Evolutionary conservation across 1,140 invertebrate species (phyloP).

Genomic region (Choristoneura fumiferana): DNA sequence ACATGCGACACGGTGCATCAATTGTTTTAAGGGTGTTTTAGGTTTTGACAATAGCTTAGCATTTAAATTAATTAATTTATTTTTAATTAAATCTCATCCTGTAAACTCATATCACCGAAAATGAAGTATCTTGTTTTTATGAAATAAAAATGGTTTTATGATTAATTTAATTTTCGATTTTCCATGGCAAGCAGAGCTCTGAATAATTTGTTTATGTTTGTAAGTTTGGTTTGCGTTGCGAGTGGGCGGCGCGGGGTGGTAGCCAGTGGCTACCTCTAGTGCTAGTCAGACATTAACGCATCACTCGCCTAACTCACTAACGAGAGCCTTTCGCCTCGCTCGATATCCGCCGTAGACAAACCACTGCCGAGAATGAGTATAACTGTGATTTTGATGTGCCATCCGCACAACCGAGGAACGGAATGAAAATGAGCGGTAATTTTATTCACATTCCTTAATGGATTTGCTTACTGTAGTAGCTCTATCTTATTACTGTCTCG

Average conservation of each 20-base stretch:
- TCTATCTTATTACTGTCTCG: constrained; percentile 72
- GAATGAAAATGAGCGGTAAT: constrained; percentile 63
- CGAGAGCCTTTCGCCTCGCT: constrained; percentile 29
- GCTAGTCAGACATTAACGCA: too few relatives aligned
- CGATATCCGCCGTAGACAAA: constrained; percentile 26
- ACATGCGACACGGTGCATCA: too few relatives aligned
- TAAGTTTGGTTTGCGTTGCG: constrained; percentile 24
- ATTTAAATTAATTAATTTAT: too few relatives aligned
- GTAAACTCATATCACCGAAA: too few relatives aligned
- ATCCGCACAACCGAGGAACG: constrained; percentile 59
- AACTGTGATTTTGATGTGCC: constrained; percentile 62
- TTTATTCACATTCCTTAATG: constrained; percentile 70
- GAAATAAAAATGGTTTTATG: too few relatives aligned
- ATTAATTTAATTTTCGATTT: constrained; percentile 51
- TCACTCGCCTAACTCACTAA: constrained; percentile 40
- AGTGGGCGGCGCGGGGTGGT: constrained; percentile 30
- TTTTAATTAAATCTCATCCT: too few relatives aligned
- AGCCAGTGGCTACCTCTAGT: too few relatives aligned
- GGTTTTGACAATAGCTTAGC: too few relatives aligned
- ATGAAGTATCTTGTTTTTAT: too few relatives aligned
- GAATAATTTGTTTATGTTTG: constrained; percentile 7
- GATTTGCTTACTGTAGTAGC: constrained; percentile 74
- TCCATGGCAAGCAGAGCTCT: constrained; percentile 41
- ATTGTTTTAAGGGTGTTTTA: too few relatives aligned
- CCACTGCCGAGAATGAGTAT: constrained; percentile 44